Conservation (phyloP, 2,113 vertebrate genomes). For the Eurystomus gularis region DNA sequence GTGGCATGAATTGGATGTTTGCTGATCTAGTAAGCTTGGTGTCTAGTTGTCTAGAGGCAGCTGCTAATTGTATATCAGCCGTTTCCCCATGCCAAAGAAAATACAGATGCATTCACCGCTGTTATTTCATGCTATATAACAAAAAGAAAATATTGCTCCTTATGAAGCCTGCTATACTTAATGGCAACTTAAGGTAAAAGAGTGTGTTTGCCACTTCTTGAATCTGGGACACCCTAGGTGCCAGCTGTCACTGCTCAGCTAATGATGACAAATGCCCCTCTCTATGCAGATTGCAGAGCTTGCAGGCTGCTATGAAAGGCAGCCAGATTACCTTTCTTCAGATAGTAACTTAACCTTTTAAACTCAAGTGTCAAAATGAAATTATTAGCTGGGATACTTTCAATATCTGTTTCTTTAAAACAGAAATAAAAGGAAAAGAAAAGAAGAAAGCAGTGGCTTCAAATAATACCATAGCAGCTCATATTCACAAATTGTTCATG, state of each 20-base stretch:
- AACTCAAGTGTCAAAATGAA: slow-evolving; percentile 77
- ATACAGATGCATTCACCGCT: slow-evolving; percentile 44
- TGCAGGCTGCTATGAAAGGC: slow-evolving; percentile 77
- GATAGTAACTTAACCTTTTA: slow-evolving; percentile 82
- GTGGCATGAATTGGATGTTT: slow-evolving; percentile 18
- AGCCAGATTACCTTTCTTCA: slow-evolving; percentile 82
- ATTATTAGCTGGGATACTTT: slow-evolving; percentile 70
- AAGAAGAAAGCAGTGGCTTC: background rate
- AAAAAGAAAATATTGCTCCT: slow-evolving; percentile 57
- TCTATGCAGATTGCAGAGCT: slow-evolving; percentile 94
- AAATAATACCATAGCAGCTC: background rate
- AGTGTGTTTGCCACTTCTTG: slow-evolving; percentile 85
- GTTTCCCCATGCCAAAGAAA: slow-evolving; percentile 25
- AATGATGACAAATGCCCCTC: slow-evolving; percentile 99
- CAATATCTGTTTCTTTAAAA: slow-evolving; percentile 65
- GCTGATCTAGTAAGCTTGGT: background rate
- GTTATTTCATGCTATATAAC: slow-evolving; percentile 47
- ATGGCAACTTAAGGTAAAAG: slow-evolving; percentile 67
- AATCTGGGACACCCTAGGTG: slow-evolving; percentile 93
- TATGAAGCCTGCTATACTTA: slow-evolving; percentile 53
- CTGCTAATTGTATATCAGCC: slow-evolving; percentile 63
- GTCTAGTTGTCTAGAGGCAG: slow-evolving; percentile 62
- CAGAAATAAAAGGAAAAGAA: background rate
- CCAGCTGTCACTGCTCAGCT: slow-evolving; percentile 98
- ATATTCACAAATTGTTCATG: background rate